Evolutionary conservation across 2,113 vertebrate genomes (phyloP), one percentile per base, ranked within the genome.

Genomic region (Hemiprocne comata): DNA sequence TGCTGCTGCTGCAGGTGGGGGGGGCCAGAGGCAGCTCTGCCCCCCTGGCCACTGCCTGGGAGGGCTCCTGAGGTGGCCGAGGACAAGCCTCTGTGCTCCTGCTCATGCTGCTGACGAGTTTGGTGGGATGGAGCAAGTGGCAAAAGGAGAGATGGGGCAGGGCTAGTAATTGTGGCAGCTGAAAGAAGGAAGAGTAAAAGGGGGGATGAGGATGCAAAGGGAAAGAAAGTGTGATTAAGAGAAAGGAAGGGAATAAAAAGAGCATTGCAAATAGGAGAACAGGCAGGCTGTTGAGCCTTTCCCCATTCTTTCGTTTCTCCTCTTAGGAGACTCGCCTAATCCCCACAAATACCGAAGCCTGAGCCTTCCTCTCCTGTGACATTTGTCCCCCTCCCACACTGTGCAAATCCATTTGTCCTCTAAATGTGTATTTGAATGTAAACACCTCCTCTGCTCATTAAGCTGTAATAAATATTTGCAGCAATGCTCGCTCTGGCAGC

Each of bases 341-440:
- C 38, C 40, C 12, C 34, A 53, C 20, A 71, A 71, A 62, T 3
- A 80, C 8, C 51, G 17, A 79, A 76, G 55, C n/a, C 69, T 67
- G 70, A 80, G 36, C 53, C 64, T 42, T 67, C n/a, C 67, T 85
- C 57, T 85, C 50, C 73, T 65, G 72, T 95, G 90, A 28, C 82
- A 93, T 93, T 74, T 64, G 4, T 72, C 23, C 61, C 40, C 48
- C 11, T 83, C 73, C n/a, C 40, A 48, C 53, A 33, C 48, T 26
- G 18, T 79, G 85, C 54, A 80, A 79, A 89, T 91, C 76, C 40
- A 46, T 89, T 85, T 88, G 88, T 88, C 85, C 85, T 92, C 74
- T 89, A 88, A 78, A 36, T 66, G 60, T 46, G 36, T 64, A 16
- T 64, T 44, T 77, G 53, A 85, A 29, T 14, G 54, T 62, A 87